Evolutionary conservation across 2,113 vertebrate species (phyloP).

Genomic region (Macrotus californicus): DNA sequence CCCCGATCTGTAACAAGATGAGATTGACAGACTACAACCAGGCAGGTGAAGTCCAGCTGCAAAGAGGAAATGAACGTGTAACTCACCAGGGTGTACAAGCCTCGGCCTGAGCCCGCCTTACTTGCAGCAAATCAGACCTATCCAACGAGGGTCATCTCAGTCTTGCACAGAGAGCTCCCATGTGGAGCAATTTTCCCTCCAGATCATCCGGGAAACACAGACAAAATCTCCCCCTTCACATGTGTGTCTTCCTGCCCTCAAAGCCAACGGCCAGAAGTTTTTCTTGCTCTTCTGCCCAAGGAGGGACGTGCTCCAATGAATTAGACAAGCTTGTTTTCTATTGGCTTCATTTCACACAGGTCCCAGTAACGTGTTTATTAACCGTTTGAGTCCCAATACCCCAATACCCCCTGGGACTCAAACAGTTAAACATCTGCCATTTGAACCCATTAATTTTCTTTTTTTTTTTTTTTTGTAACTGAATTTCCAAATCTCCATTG

Average conservation of each 20-base stretch:
- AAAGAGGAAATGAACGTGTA: no score
- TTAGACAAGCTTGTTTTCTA: not conserved
- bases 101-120: not conserved
- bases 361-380: not conserved
- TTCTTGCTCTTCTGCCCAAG: not conserved
- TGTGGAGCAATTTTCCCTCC: not conserved
- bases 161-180: no score
- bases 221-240: not conserved
- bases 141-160: accelerated
- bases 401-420: no score
- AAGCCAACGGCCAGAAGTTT: not conserved
- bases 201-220: not conserved
- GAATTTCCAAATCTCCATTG: not conserved
- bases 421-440: no score
- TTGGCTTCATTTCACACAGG: not conserved
- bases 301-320: not conserved
- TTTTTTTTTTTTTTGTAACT: not conserved
- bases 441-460: not conserved
- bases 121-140: not conserved
- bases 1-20: no score
- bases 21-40: no score
- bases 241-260: not conserved
- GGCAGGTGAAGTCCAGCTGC: not conserved
- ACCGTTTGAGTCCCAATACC: no score
- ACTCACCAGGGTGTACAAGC: no score